Base-by-base conservation (phyloP, 2,888 invertebrate species). In the Amphipoea oculea region DNA sequence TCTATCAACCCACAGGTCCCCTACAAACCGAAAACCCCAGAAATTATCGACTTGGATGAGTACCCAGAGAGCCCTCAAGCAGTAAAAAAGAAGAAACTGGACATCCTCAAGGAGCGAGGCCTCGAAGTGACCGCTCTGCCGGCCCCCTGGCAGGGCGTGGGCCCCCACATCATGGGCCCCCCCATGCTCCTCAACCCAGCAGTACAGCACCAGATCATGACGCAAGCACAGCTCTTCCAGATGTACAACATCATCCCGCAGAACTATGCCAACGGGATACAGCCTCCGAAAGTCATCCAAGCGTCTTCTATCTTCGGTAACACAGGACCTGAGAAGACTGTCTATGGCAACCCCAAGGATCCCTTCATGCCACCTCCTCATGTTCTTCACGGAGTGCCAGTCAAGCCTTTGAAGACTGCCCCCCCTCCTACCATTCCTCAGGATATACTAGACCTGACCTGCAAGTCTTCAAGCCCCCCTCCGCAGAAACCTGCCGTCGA, bases 331-430 rank as follows among this genome's bases (percentile, higher is more conserved):
- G 98, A 98, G 89, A 97, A 97, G 89, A 98, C 97, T 0, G 97
- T 98, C 0, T 98, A 98, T 88, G 98, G 98, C 0, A 98, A 98
- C 93, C 98, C 98, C 0, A 98, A 98, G 90, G 98, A 98, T 89
- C 97, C 97, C 5, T 96, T 98, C 82, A 97, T 97, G 93, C 97
- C 97, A 0, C 97, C 97, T 0, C 96, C 97, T 0, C 97, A 97
- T 73, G 94, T 97, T 0, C 85, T 97, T 0, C 97, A 96, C n/a
- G 97, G 96, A 0, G 91, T 93, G 0, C 96, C 97, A 0, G 88
- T 96, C 0, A 95, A 95, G 72, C 94, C 95, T 0, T 88, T 91
- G 4, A 86, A 94, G 62, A 90, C 90, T n/a, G 63, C 92, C 48
- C 74, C 91, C 73, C 48, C 90, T 20, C n/a, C 93, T 0, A 88